A percentile compares a stretch with the other conserved stretches of the same genome.
Evolutionary conservation across 2,888 invertebrate genomes (phyloP).

Genomic region (Xestia xanthographa): DNA sequence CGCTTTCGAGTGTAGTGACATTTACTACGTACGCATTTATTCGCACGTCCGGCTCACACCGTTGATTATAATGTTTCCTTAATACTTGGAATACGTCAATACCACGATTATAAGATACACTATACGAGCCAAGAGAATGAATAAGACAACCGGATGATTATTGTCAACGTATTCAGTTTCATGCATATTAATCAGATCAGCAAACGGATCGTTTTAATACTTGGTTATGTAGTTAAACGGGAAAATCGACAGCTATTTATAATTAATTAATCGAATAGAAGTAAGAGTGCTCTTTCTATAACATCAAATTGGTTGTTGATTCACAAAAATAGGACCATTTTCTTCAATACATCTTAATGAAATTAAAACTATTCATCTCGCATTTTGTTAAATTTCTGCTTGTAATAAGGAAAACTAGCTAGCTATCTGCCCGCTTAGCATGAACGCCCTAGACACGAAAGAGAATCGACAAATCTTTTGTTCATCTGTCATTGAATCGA

Average conservation of each 20-base stretch:
- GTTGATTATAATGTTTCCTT: conserved; percentile 24
- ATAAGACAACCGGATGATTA: conserved; percentile 6
- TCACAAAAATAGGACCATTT: background rate
- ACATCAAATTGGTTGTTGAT: background rate
- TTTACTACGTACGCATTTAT: conserved; percentile 28
- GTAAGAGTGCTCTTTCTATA: background rate
- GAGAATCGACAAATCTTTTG: no score
- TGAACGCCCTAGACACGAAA: no score
- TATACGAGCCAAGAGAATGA: conserved; percentile 5
- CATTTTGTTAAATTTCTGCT: background rate
- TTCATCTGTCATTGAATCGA: no score
- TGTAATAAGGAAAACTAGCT: background rate
- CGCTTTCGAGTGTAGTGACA: background rate
- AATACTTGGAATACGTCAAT: conserved; percentile 36
- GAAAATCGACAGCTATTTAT: background rate
- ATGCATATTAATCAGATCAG: background rate
- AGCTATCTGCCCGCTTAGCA: no score
- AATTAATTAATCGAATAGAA: no score
- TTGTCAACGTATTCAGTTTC: background rate
- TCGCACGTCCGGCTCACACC: conserved; percentile 23
- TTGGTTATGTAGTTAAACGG: background rate
- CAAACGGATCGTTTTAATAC: background rate
- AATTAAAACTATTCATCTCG: background rate
- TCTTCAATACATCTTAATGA: background rate
- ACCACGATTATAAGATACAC: conserved; percentile 2